Base-by-base conservation (phyloP, 2,797 vertebrate genomes). In the Gallirallus australis region DNA sequence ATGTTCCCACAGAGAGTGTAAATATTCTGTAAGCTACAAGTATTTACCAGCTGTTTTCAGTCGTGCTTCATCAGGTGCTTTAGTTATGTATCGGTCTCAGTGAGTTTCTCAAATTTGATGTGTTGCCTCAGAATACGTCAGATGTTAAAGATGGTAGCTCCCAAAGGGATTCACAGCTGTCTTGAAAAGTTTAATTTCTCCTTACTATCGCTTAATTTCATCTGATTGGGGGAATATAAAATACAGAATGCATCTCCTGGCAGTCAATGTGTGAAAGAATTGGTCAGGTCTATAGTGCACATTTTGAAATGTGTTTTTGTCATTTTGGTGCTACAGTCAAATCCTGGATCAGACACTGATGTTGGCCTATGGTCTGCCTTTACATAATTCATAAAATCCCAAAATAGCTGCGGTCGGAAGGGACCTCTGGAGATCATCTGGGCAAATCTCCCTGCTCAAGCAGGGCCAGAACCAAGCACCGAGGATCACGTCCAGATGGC, bases 141-240 rank as follows among this genome's bases (percentile, higher is more conserved):
- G 48, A 72, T 86, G 33, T 82, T 79, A 66, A 53, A 79, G 88
- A 88, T 84, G 71, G 57, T 96, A 71, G 94, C 82, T 97, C 80
- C 77, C 47, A 31, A 17, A 59, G 84, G 79, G 92, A 93, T 95
- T 88, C 52, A 20, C 65, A 95, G 23, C 76, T 94, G 60, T 56
- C 15, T 73, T 96, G 72, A 89, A 93, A 93, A 94, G 63, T 90
- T 89, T 5, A 92, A 87, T 97, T 96, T 98, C 88, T 96, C 91
- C 64, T 53, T 89, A n/a, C 78, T 72, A 86, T 97, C 15, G 54
- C 96, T 96, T 96, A 78, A 92, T 96, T 96, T 94, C 20, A 33
- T 80, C 79, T 82, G 86, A 53, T 54, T 94, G 33, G 40, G 48
- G 23, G 83, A 60, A 70, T 94, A 48, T 48, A 48, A 89, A 96